phyloP scores from a whole-genome alignment of 2,888 invertebrate species.

The Drosophila mulleri region DNA sequence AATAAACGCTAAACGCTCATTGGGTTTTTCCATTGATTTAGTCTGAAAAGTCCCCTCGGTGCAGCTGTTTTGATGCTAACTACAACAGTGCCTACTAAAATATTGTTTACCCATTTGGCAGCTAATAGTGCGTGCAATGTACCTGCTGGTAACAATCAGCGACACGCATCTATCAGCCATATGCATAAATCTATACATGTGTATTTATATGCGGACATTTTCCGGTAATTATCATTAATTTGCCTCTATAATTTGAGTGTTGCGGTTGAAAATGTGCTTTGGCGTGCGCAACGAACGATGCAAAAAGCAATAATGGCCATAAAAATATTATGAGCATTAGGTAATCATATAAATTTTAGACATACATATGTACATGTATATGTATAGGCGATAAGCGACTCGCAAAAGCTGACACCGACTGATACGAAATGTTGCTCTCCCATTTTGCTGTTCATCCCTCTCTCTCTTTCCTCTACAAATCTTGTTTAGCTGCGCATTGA shows the following conservation, averaged over 20 bases:
- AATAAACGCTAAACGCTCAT: neutral
- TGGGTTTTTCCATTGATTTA: constrained; percentile 25
- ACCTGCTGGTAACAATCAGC: constrained; percentile 27
- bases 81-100: constrained; percentile 36
- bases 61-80: constrained; percentile 20
- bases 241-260: constrained; percentile 60
- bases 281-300: constrained; percentile 70
- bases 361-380: neutral
- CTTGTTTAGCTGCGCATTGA: constrained; percentile 43
- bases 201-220: constrained; percentile 55
- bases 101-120: constrained; percentile 17
- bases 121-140: constrained; percentile 64
- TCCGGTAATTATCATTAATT: constrained; percentile 79
- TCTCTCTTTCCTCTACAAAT: neutral
- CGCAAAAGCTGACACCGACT: constrained; percentile 43
- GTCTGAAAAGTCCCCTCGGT: neutral
- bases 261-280: constrained; percentile 39
- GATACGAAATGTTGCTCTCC: constrained; percentile 46
- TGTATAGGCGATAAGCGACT: constrained; percentile 12
- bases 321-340: constrained; percentile 47
- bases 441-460: neutral
- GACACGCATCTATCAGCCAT: constrained; percentile 28
- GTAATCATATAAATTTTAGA: constrained; percentile 53
- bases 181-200: constrained; percentile 4
- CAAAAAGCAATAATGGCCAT: constrained; percentile 42